Conservation (phyloP, 1,140 invertebrate species). For the Caenorhabditis briggsae region DNA sequence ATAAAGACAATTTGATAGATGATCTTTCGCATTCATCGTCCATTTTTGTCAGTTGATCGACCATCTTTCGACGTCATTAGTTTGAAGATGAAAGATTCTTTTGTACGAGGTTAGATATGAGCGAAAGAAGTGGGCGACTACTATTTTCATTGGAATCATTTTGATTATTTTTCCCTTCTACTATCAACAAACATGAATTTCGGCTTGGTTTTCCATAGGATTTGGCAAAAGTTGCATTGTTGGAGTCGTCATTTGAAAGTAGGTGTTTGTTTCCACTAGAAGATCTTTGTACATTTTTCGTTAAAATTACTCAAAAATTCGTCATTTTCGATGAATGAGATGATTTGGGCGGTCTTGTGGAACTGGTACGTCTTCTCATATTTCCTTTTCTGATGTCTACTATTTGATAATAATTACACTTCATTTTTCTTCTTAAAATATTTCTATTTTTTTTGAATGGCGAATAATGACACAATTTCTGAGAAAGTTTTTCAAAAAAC, state of each 20-base stretch:
- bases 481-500: slow-evolving; percentile 32
- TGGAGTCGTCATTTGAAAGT: slow-evolving; percentile 32
- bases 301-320: neutral
- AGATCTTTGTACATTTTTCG: neutral
- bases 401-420: neutral
- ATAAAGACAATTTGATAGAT: slow-evolving; percentile 1
- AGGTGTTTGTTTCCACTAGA: neutral
- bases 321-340: slow-evolving; percentile 23
- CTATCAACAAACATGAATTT: neutral
- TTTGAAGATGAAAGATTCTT: slow-evolving; percentile 37
- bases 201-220: neutral
- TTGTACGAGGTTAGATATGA: neutral
- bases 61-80: slow-evolving; percentile 44
- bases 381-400: neutral
- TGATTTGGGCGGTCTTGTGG: slow-evolving; percentile 1
- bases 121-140: slow-evolving; percentile 13
- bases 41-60: slow-evolving; percentile 30
- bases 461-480: neutral
- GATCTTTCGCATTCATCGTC: neutral
- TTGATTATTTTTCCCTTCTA: neutral
- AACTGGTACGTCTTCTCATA: slow-evolving; percentile 32
- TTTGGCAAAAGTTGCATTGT: slow-evolving; percentile 26
- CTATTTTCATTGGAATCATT: slow-evolving; percentile 27
- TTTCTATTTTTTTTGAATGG: neutral
- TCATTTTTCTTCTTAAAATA: neutral